A percentile compares a stretch with the other conserved stretches of the same genome.
Conservation (phyloP, 2,888 invertebrate genomes). For the Tipula vernalis region DNA sequence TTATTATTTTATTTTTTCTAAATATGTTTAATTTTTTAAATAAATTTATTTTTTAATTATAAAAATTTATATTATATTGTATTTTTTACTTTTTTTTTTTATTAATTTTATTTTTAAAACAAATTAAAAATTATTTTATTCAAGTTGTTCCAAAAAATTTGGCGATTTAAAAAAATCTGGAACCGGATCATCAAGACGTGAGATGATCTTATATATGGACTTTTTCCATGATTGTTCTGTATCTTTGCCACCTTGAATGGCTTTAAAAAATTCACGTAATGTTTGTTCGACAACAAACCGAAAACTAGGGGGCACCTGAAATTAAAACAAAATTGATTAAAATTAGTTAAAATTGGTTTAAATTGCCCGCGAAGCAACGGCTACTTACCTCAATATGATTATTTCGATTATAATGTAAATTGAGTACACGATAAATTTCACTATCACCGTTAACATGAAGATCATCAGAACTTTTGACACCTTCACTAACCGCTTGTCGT, state of each 20-base stretch:
- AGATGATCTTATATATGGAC: conserved; percentile 99
- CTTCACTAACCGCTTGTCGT: conserved; percentile 93
- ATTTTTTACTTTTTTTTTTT: conserved; percentile 15
- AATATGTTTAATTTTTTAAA: conserved; percentile 17
- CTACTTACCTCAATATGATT: conserved; percentile 37
- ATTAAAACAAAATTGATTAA: neutral
- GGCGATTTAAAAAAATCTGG: conserved; percentile 99
- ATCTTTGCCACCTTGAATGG: conserved; percentile 93
- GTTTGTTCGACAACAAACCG: conserved; percentile 96
- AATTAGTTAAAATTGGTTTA: conserved; percentile 17
- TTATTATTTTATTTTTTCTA: conserved; percentile 17
- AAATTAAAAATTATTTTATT: conserved; percentile 39
- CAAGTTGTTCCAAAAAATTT: conserved; percentile 97
- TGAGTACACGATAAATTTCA: conserved; percentile 94
- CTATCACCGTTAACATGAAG: conserved; percentile 89
- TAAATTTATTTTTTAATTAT: conserved; percentile 16
- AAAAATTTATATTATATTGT: conserved; percentile 17
- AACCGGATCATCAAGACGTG: conserved; percentile 95
- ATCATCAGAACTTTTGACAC: conserved; percentile 84
- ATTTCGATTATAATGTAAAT: conserved; percentile 98
- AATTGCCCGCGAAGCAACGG: neutral
- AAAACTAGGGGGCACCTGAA: conserved; percentile 94
- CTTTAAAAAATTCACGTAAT: conserved; percentile 96
- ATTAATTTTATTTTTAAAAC: conserved; percentile 10
- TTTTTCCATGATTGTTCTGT: conserved; percentile 99